Evolutionary conservation across 2,888 invertebrate genomes (phyloP), one percentile per base, ranked within the genome.

Genomic region (Laspeyria flexula): DNA sequence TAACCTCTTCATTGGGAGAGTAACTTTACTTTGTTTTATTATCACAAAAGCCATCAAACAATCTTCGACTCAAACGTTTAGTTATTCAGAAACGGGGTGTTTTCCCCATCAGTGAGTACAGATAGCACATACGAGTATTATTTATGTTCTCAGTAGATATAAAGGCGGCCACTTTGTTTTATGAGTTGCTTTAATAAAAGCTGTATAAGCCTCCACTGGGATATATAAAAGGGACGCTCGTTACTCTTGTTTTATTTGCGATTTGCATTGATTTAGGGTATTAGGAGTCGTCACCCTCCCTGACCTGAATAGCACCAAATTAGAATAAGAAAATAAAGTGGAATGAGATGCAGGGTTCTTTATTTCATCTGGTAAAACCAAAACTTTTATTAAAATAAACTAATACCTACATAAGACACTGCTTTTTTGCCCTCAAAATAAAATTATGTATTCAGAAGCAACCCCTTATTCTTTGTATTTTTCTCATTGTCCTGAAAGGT

Each of bases 151-250:
- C 9, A 9, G 34, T 41, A 60, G 46, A 65, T 72, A 68, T 66
- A 68, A 62, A 33, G 52, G 54, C 41, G 48, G 55, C 35, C 65
- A 55, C 58, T 72, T 64, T 60, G 48, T 60, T 74, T 73, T 63
- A 66, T 52, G 64, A 61, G 45, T 39, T 58, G 25, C 60, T 57
- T 54, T 52, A 35, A 55, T 57, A 60, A 53, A 50, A 49, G 16
- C 31, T 34, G 12, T 33, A 37, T 48, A 41, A 38, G 33, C 42
- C 21, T 29, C 37, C 37, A 35, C 35, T 41, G 9, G 27, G 51
- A 31, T 38, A 49, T 52, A 59, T 56, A 57, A 45, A 40, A 54
- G 53, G 43, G 42, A 43, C 44, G 38, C 10, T 49, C 43, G 51
- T 57, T 47, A 70, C 35, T 51, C 37, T 55, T 43, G 33, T 52